These are phyloP conservation scores for Macrophya annulata DNA, from an alignment of 2,888 invertebrate species.

Conservation along the genomic window DNA sequence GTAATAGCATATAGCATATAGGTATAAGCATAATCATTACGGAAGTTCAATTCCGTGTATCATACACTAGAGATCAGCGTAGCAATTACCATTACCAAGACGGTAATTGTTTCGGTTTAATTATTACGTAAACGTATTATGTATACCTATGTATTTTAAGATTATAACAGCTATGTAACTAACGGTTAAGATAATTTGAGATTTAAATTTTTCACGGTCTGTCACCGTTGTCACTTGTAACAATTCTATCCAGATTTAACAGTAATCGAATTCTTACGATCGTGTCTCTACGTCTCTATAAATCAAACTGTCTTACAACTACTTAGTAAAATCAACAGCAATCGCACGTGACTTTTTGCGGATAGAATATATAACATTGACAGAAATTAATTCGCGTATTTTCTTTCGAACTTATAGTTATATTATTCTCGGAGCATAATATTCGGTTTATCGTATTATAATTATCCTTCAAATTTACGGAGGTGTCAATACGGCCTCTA, in stretches of 20 bases:
- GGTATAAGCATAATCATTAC: neutral
- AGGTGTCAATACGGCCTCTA: conserved; percentile 12
- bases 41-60: neutral
- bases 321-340: neutral
- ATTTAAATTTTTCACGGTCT: neutral
- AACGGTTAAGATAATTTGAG: neutral
- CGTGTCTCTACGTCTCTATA: neutral
- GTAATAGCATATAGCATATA: neutral
- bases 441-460: neutral
- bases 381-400: neutral
- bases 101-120: neutral
- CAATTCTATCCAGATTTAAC: neutral
- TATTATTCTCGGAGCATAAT: conserved; percentile 27
- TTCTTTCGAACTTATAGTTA: neutral
- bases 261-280: neutral
- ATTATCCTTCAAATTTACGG: conserved; percentile 39
- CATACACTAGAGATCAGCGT: neutral
- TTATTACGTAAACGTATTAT: neutral
- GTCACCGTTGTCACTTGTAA: neutral
- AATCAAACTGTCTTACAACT: neutral
- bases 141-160: neutral
- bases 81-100: neutral
- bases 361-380: neutral
- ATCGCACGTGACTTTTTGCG: neutral
- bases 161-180: neutral